Evolutionary conservation across 2,113 vertebrate genomes (phyloP).

Genomic region (Drymodes brunneopygia): DNA sequence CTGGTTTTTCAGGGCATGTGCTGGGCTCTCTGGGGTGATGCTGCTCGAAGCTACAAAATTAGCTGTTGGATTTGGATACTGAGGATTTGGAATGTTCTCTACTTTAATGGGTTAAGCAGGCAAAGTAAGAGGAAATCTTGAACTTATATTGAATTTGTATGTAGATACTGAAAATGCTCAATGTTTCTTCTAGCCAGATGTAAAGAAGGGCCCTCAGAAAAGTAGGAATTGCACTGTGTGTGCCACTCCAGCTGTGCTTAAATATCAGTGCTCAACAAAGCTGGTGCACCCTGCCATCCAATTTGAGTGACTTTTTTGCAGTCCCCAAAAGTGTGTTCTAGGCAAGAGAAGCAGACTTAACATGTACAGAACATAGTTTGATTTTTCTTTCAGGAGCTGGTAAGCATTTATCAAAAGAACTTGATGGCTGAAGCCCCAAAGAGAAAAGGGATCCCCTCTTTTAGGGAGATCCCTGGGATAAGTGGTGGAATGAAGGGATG

Average conservation of each 20-base stretch:
- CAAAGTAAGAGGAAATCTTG: not conserved
- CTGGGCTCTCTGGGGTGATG: not conserved
- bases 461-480: not conserved
- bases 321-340: not conserved
- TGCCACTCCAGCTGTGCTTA: not conserved
- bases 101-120: not conserved
- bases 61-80: not conserved
- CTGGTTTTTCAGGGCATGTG: not conserved
- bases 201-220: not conserved
- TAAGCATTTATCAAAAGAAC: not conserved
- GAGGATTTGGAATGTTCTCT: not conserved
- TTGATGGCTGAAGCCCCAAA: not conserved
- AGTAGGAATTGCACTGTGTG: not conserved
- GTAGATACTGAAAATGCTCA: not conserved
- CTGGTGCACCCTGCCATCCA: not conserved
- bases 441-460: not conserved
- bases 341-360: not conserved
- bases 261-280: not conserved
- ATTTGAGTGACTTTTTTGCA: not conserved
- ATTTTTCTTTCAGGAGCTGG: not conserved
- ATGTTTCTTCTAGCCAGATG: not conserved
- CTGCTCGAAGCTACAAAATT: not conserved
- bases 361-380: rapidly evolving
- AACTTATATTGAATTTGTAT: not conserved
- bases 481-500: not conserved